Evolutionary conservation across 2,797 vertebrate genomes (phyloP).

Genomic region (Eulemur rubriventer): DNA sequence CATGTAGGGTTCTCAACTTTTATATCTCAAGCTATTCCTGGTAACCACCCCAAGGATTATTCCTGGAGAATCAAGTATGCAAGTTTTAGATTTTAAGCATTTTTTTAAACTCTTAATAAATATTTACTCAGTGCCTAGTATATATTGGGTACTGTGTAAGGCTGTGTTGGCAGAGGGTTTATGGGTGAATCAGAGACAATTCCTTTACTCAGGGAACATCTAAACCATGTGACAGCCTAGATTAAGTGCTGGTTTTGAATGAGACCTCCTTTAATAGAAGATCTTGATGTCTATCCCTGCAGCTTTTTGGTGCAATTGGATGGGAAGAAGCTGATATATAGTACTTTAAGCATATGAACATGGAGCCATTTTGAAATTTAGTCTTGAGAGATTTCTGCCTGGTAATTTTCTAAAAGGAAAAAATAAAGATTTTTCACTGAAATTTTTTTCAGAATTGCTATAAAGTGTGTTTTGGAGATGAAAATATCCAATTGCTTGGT

Average conservation of each 20-base stretch:
- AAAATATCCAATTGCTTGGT: constrained; percentile 49
- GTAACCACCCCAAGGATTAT: neutral
- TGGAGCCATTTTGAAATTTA: constrained; percentile 54
- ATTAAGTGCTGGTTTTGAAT: neutral
- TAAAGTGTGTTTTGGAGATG: constrained; percentile 15
- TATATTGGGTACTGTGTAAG: neutral
- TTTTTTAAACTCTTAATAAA: neutral
- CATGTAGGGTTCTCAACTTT: neutral
- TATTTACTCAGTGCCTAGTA: neutral
- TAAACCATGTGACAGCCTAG: neutral
- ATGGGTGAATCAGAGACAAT: neutral
- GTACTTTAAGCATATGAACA: neutral
- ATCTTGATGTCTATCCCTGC: neutral
- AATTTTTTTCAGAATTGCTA: constrained; percentile 26
- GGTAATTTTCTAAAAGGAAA: constrained; percentile 17
- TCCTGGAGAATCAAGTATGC: constrained; percentile 5
- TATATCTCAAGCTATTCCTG: neutral
- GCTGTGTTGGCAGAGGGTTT: neutral
- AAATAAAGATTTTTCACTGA: constrained; percentile 6
- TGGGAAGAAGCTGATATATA: neutral
- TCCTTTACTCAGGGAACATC: neutral
- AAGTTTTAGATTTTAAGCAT: neutral
- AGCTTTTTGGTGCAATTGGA: neutral
- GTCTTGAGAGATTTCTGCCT: constrained; percentile 44
- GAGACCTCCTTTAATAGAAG: neutral